Percentiles rank a stretch among this genome's conserved stretches.
Evolutionary conservation across 2,797 vertebrate genomes (phyloP).

Genomic region (Anableps anableps): DNA sequence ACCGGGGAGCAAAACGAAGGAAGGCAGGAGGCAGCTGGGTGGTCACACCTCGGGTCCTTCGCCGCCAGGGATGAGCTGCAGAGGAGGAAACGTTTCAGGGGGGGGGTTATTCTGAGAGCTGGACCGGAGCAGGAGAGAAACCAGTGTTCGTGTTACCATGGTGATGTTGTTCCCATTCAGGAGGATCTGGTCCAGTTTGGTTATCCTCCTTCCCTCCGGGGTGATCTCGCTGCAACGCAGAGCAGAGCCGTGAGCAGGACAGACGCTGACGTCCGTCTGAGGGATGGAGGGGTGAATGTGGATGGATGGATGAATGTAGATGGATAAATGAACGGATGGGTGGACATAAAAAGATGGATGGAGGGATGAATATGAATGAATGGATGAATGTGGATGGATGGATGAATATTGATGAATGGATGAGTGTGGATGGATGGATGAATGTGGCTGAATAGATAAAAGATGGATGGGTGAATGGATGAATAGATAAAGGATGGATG

Average conservation of each 20-base stretch:
- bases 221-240: slow-evolving; percentile 88
- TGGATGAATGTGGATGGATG: too few species aligned
- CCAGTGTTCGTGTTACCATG: slow-evolving; percentile 83
- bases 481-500: too few species aligned
- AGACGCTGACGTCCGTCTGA: too few species aligned
- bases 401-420: too few species aligned
- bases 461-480: too few species aligned
- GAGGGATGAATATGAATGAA: too few species aligned
- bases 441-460: too few species aligned
- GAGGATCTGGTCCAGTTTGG: slow-evolving; percentile 95
- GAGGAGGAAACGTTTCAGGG: background rate
- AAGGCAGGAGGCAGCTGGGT: slow-evolving; percentile 18
- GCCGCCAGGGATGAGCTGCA: slow-evolving; percentile 95
- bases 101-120: fast-evolving
- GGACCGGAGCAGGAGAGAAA: background rate
- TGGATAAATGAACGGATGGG: too few species aligned
- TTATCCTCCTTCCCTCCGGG: slow-evolving; percentile 94
- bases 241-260: background rate
- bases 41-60: slow-evolving; percentile 95
- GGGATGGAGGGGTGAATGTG: too few species aligned
- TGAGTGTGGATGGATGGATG: too few species aligned
- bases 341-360: too few species aligned
- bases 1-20: slow-evolving; percentile 17
- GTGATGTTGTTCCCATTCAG: slow-evolving; percentile 97
- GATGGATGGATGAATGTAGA: background rate